Conservation (phyloP, 92 coral and sea anemone species). For the Blastomussa wellsi region DNA sequence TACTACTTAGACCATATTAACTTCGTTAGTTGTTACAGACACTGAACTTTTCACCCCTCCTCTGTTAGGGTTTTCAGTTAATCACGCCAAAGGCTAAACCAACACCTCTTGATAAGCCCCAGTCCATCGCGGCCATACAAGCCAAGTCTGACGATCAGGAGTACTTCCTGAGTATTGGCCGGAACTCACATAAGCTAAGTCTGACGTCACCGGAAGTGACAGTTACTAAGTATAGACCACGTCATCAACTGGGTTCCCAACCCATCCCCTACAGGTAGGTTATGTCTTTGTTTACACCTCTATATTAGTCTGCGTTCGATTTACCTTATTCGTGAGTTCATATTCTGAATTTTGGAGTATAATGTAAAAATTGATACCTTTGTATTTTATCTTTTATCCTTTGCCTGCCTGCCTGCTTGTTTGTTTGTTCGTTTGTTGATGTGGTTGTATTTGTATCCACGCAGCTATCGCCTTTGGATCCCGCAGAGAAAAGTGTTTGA, state of each 20-base stretch:
- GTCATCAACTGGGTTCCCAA: slow-evolving; percentile 64
- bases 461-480: slow-evolving; percentile 70
- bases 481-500: slow-evolving; percentile 51
- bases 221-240: slow-evolving; percentile 86
- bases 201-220: slow-evolving; percentile 72
- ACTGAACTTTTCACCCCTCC: no score
- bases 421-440: neutral
- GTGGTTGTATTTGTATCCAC: no score
- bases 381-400: neutral
- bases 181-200: slow-evolving; percentile 78
- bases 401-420: no score
- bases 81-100: slow-evolving; percentile 48
- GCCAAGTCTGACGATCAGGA: slow-evolving; percentile 74
- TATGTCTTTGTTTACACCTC: neutral
- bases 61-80: slow-evolving; percentile 84
- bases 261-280: slow-evolving; percentile 69
- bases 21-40: no score
- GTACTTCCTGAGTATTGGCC: slow-evolving; percentile 83
- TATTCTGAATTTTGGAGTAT: neutral
- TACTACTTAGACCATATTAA: no score
- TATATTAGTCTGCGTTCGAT: no score
- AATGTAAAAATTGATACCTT: neutral
- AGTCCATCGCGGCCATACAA: slow-evolving; percentile 70
- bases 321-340: neutral
- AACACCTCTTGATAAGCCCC: slow-evolving; percentile 48